phyloP scores from a whole-genome alignment of 2,113 vertebrate genomes.

The Equus przewalskii region DNA sequence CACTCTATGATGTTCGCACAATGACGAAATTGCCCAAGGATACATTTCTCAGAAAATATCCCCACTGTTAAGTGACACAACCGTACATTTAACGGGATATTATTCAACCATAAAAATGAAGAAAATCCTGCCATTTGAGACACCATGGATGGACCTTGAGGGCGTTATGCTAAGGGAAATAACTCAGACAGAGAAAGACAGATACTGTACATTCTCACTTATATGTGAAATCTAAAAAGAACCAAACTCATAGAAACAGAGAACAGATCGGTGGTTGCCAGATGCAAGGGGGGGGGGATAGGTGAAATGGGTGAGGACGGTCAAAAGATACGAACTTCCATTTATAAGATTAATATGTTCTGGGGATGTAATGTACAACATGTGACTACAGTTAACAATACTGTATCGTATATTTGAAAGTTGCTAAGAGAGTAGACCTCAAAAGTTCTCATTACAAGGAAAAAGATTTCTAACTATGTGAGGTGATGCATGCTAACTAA shows the following conservation, averaged over 20 bases:
- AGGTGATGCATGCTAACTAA: neutral
- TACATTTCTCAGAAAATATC: too few relatives aligned
- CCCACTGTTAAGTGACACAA: too few relatives aligned
- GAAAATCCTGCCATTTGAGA: neutral
- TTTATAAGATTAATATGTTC: neutral
- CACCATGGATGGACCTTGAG: neutral
- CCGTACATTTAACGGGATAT: neutral
- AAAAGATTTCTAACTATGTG: neutral
- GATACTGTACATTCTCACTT: neutral
- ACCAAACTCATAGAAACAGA: neutral
- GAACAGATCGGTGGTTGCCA: neutral
- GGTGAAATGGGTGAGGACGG: neutral
- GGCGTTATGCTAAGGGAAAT: neutral
- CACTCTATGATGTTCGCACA: too few relatives aligned
- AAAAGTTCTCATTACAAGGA: neutral
- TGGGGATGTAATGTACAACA: neutral
- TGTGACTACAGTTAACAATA: neutral
- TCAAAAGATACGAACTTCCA: neutral
- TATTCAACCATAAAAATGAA: neutral
- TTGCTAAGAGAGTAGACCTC: neutral
- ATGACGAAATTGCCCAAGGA: too few relatives aligned
- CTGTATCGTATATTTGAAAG: neutral
- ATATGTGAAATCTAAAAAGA: neutral
- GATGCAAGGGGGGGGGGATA: neutral
- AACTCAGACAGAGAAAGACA: neutral